These are phyloP conservation scores for Dufourea novaeangliae DNA, from an alignment of 1,140 invertebrate genomes.

Conservation along the genomic window DNA sequence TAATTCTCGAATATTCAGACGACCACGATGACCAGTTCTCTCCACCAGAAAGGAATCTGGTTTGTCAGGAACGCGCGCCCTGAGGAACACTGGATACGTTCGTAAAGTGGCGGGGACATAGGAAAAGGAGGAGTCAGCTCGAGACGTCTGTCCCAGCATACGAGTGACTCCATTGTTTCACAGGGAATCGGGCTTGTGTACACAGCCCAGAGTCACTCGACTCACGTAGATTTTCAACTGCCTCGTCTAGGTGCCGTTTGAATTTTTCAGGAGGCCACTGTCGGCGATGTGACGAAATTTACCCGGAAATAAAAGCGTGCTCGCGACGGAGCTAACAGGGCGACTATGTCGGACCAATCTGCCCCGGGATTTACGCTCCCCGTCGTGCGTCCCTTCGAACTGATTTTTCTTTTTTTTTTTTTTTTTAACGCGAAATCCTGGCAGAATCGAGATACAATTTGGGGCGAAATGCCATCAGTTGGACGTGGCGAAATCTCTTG, in stretches of 20 bases:
- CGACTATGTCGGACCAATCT: neutral
- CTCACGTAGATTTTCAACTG: constrained; percentile 5
- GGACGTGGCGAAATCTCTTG: no score
- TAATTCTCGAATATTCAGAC: constrained; percentile 30
- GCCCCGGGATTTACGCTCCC: neutral
- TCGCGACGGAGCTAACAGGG: neutral
- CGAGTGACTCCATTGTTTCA: constrained; percentile 30
- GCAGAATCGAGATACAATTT: no score
- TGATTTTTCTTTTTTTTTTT: neutral
- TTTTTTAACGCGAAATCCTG: neutral
- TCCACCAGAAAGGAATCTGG: no score
- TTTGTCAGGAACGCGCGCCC: no score
- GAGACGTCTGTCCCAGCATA: constrained; percentile 26
- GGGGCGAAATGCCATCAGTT: no score
- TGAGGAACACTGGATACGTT: no score
- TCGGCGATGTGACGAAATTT: neutral
- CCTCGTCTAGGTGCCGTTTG: neutral
- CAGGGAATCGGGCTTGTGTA: neutral
- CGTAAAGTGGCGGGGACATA: constrained; percentile 4
- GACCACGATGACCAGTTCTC: neutral
- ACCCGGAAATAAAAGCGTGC: neutral
- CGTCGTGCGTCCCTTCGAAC: neutral
- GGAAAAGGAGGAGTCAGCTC: neutral
- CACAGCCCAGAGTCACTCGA: neutral
- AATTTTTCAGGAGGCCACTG: constrained; percentile 23